Conservation (phyloP, 2,113 vertebrate species). For the Chitala chitala region DNA sequence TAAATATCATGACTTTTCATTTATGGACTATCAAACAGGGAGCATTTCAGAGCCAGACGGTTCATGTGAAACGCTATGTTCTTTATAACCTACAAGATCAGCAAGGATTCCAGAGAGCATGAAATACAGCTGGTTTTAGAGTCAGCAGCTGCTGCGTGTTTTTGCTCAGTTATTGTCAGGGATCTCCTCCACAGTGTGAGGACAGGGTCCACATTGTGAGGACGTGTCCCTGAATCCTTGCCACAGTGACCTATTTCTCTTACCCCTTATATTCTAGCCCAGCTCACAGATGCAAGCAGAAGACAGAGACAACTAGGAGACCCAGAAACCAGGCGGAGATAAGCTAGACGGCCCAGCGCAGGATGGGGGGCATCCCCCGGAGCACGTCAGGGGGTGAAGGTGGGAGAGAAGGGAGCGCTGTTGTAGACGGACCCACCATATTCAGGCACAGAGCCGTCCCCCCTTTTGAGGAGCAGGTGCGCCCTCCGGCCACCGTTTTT, state of each 20-base stretch:
- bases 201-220: no score
- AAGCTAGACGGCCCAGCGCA: constrained; percentile 75
- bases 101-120: constrained; percentile 35
- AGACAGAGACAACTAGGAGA: constrained; percentile 72
- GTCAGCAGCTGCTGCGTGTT: constrained; percentile 27
- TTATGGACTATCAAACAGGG: constrained; percentile 26
- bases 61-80: constrained; percentile 32
- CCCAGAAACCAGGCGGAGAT: constrained; percentile 70
- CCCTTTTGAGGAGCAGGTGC: constrained; percentile 91
- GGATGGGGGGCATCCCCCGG: constrained; percentile 67
- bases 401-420: constrained; percentile 97
- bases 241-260: constrained; percentile 22
- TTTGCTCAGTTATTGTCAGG: constrained; percentile 38
- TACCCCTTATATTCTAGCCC: constrained; percentile 65
- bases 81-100: constrained; percentile 40
- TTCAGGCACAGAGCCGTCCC: constrained; percentile 98
- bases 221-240: constrained; percentile 30
- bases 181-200: background rate
- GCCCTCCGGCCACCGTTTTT: constrained; percentile 92
- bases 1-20: constrained; percentile 61
- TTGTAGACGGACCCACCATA: constrained; percentile 99
- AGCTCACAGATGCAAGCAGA: constrained; percentile 73
- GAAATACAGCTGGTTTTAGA: constrained; percentile 36
- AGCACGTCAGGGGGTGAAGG: constrained; percentile 92
- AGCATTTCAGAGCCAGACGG: constrained; percentile 36